Conservation (phyloP, 2,797 vertebrate genomes). For the Sebastes hubbsi region DNA sequence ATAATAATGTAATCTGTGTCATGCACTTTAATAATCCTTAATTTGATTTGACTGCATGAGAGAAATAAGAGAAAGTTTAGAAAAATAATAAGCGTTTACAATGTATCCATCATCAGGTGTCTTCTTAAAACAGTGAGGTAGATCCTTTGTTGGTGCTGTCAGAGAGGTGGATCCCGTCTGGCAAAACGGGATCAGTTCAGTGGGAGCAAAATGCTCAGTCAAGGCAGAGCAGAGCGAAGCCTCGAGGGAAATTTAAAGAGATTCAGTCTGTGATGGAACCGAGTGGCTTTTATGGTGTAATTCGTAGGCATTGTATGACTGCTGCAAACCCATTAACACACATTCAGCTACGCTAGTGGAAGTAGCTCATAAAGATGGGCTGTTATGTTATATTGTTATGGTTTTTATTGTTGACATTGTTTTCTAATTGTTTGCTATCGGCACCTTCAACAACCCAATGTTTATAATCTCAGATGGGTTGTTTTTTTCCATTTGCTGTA, state of each 20-base stretch:
- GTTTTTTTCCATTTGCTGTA: not conserved
- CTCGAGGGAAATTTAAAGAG: conserved; percentile 58
- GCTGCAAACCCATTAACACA: conserved; percentile 43
- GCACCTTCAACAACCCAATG: not conserved
- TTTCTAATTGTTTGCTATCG: not conserved
- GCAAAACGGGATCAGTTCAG: conserved; percentile 47
- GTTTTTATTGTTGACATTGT: not conserved
- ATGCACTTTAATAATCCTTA: not conserved
- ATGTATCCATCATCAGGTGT: not conserved
- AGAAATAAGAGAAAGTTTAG: not conserved
- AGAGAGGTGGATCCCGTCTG: conserved; percentile 40
- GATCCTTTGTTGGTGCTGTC: conserved; percentile 30
- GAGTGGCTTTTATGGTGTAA: conserved; percentile 27
- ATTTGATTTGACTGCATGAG: not conserved
- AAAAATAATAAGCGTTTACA: not conserved
- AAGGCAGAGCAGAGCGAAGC: conserved; percentile 18
- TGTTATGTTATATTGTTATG: not conserved
- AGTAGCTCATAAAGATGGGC: not conserved
- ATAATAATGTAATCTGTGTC: not conserved
- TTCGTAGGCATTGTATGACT: conserved; percentile 12
- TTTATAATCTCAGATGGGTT: not conserved
- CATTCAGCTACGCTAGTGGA: not conserved
- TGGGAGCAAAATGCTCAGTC: conserved; percentile 38
- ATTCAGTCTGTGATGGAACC: conserved; percentile 43
- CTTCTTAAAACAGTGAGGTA: not conserved